Evolutionary conservation across 2,888 invertebrate genomes (phyloP).

Genomic region (Formica aserva): DNA sequence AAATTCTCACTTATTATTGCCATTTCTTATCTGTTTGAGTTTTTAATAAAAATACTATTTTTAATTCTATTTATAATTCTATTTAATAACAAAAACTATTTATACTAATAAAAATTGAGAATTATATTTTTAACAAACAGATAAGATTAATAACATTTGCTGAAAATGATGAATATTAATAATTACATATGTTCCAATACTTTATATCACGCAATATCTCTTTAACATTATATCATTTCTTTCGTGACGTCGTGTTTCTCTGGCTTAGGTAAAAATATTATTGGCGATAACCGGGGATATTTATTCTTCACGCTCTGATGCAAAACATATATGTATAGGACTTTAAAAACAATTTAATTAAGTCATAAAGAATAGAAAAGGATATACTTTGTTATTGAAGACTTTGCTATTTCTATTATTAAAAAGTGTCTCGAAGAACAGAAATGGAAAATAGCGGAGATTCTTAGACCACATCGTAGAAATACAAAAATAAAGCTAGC

Average conservation of each 20-base stretch:
- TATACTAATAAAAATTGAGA: neutral
- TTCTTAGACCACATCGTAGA: neutral
- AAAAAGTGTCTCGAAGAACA: neutral
- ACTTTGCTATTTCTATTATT: neutral
- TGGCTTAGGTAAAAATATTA: neutral
- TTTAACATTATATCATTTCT: neutral
- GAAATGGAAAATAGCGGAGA: neutral
- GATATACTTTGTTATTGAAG: neutral
- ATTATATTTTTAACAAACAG: neutral
- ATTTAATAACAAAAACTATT: neutral
- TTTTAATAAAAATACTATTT: neutral
- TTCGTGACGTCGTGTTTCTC: neutral
- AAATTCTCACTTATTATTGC: neutral
- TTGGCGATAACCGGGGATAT: neutral
- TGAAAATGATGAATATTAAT: neutral
- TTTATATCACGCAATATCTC: neutral
- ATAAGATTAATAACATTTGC: neutral
- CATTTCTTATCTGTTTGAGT: neutral
- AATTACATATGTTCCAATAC: neutral
- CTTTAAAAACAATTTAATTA: neutral
- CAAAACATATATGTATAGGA: neutral
- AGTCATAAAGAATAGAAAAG: neutral
- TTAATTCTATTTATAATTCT: neutral
- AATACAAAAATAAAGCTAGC: neutral
- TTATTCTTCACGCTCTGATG: neutral